These are phyloP conservation scores for Leucophora obtusa DNA, from an alignment of 2,888 invertebrate genomes.

Conservation along the genomic window DNA sequence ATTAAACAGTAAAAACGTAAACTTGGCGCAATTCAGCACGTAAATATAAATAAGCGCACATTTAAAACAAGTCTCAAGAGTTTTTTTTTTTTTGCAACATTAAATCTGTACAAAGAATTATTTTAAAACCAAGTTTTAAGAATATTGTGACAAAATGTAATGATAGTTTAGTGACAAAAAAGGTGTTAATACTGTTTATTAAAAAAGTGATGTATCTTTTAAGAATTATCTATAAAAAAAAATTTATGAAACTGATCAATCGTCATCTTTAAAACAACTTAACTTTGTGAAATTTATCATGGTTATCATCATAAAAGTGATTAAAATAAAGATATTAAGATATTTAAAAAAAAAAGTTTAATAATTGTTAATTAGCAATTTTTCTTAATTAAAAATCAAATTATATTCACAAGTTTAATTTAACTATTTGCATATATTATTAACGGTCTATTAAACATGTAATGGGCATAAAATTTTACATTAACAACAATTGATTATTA, in stretches of 20 bases:
- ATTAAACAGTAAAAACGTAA: conserved; percentile 57
- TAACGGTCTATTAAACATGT: conserved; percentile 53
- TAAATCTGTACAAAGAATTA: background rate
- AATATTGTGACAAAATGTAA: background rate
- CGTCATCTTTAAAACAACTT: background rate
- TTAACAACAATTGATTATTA: background rate
- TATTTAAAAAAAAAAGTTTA: background rate
- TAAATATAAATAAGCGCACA: conserved; percentile 54
- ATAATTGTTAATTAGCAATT: background rate
- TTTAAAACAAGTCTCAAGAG: conserved; percentile 17
- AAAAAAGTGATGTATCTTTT: background rate
- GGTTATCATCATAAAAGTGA: background rate
- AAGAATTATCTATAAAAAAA: background rate
- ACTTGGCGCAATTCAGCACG: conserved; percentile 61
- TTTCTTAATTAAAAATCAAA: background rate
- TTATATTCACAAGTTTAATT: background rate
- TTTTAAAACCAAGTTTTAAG: background rate
- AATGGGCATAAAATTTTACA: conserved; percentile 18
- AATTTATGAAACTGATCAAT: background rate
- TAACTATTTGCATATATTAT: background rate
- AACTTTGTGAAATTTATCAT: background rate
- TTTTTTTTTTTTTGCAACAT: conserved; percentile 1
- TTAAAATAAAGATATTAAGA: background rate
- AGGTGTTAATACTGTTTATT: background rate
- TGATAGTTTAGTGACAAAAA: conserved; percentile 5